These are phyloP conservation scores for Cassiopea andromeda DNA, from an alignment of 30 jellyfish, hydroid and myxozoan genomes.

Conservation along the genomic window DNA sequence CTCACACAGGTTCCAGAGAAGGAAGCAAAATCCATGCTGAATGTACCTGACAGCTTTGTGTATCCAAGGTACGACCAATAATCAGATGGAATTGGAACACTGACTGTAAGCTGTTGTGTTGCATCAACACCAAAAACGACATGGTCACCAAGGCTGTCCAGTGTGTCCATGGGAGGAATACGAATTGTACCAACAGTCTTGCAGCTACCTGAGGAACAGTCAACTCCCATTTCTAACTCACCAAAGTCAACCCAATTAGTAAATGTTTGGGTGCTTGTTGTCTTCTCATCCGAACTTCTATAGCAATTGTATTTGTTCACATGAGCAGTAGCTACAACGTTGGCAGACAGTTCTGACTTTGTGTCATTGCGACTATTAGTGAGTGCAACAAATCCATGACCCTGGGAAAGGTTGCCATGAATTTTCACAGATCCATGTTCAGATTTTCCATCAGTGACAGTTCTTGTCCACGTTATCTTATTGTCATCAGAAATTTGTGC, in stretches of 20 bases:
- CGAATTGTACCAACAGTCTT: constrained; percentile 36
- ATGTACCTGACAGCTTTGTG: constrained; percentile 36
- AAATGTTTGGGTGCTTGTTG: background rate
- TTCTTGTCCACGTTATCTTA: constrained; percentile 58
- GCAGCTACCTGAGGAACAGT: constrained; percentile 49
- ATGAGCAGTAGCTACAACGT: constrained; percentile 34
- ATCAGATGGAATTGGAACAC: constrained; percentile 38
- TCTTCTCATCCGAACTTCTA: constrained; percentile 15
- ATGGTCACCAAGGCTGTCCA: constrained; percentile 30
- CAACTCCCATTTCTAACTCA: constrained; percentile 53
- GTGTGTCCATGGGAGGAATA: constrained; percentile 51
- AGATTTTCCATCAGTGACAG: constrained; percentile 55
- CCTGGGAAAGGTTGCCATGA: constrained; percentile 16
- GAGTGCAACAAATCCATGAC: constrained; percentile 54
- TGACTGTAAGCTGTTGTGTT: constrained; percentile 27
- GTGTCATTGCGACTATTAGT: constrained; percentile 44
- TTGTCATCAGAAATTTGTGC: constrained; percentile 11
- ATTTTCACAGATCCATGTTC: constrained; percentile 64
- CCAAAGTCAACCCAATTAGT: constrained; percentile 51
- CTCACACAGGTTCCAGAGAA: constrained; percentile 39
- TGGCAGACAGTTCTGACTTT: constrained; percentile 45
- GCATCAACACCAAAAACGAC: constrained; percentile 55
- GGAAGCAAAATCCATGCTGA: constrained; percentile 47
- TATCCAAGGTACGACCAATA: constrained; percentile 16
- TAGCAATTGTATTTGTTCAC: constrained; percentile 57